Conservation (phyloP, 1,140 invertebrate genomes). For the Euwallacea similis region DNA sequence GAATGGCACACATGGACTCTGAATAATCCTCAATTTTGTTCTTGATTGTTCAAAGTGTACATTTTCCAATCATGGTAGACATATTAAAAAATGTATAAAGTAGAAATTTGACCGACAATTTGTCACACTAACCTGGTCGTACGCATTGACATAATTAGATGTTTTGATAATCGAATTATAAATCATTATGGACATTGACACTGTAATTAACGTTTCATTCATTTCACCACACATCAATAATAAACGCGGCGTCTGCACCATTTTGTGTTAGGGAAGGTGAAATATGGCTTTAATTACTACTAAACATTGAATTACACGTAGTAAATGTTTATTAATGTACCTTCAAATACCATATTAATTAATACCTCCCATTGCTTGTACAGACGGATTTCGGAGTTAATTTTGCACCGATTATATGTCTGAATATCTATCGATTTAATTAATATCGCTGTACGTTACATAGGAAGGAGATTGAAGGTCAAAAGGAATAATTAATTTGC, state of each 20-base stretch:
- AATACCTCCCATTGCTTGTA: constrained; percentile 7
- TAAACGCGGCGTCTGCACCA: not conserved
- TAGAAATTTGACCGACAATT: too few relatives aligned
- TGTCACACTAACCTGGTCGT: too few relatives aligned
- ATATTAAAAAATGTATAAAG: too few relatives aligned
- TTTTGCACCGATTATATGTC: not conserved
- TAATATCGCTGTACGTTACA: too few relatives aligned
- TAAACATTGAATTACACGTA: constrained; percentile 8
- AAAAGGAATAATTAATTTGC: too few relatives aligned
- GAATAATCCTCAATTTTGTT: too few relatives aligned
- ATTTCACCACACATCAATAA: constrained; percentile 1
- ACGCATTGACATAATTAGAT: not conserved
- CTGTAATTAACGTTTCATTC: constrained; percentile 1
- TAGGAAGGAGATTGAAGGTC: too few relatives aligned
- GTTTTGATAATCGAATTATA: not conserved
- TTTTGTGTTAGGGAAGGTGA: not conserved
- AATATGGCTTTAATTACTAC: constrained; percentile 10
- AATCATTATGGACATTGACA: not conserved
- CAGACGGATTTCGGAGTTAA: constrained; percentile 14
- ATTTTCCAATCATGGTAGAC: too few relatives aligned
- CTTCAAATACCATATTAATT: constrained; percentile 15
- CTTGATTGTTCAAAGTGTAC: too few relatives aligned
- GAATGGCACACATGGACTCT: too few relatives aligned
- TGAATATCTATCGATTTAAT: too few relatives aligned
- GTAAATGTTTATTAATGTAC: constrained; percentile 15